Evolutionary conservation across 1,140 invertebrate species (phyloP).

Genomic region (Halesus radiatus): DNA sequence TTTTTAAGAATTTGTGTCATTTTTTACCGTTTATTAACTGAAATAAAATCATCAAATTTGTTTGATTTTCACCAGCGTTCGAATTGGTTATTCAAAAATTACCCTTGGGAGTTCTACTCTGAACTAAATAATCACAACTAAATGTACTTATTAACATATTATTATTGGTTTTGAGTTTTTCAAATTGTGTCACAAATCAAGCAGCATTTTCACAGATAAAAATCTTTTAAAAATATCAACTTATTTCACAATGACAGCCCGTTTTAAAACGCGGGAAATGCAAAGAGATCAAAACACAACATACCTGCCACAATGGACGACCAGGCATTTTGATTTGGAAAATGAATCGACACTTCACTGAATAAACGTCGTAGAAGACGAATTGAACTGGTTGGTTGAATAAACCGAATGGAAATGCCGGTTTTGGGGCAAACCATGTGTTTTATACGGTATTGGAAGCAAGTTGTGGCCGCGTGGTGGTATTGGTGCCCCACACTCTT

Average conservation of each 20-base stretch:
- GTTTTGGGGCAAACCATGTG: conserved; percentile 67
- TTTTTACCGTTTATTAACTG: no score
- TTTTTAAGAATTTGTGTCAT: not conserved
- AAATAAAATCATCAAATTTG: no score
- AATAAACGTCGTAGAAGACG: conserved; percentile 33
- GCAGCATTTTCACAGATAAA: not conserved
- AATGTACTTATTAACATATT: no score
- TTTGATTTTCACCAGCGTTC: no score
- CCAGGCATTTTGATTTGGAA: conserved; percentile 65
- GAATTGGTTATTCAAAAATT: no score
- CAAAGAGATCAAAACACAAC: conserved; percentile 36
- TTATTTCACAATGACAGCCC: conserved; percentile 4
- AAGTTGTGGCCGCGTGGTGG: conserved; percentile 28
- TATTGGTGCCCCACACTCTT: conserved; percentile 39
- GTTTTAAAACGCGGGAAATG: conserved; percentile 24
- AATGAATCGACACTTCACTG: conserved; percentile 50
- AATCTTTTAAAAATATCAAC: not conserved
- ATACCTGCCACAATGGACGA: conserved; percentile 71
- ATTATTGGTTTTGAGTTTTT: no score
- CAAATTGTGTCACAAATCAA: not conserved
- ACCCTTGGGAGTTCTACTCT: no score
- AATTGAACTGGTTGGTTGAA: conserved; percentile 51
- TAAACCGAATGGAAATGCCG: conserved; percentile 65
- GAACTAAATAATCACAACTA: no score
- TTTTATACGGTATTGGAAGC: conserved; percentile 64